Conservation (phyloP, 2,797 vertebrate species). For the Chromis chromis region DNA sequence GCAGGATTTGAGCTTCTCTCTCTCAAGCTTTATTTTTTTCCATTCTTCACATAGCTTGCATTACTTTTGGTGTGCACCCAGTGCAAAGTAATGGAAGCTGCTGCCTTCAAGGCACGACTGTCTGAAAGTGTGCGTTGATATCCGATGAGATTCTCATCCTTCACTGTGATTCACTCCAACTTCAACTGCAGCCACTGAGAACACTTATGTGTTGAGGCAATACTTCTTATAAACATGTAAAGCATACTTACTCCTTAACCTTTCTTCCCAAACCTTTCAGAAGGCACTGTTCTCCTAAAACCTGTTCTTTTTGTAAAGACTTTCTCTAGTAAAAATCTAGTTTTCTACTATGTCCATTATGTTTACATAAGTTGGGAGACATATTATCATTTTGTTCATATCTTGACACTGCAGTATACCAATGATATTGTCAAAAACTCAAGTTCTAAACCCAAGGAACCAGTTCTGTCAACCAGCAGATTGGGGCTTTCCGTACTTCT, state of each 20-base stretch:
- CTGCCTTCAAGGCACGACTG: not conserved
- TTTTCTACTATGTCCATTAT: no score
- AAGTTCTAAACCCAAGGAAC: no score
- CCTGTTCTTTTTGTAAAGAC: not conserved
- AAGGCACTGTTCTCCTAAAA: not conserved
- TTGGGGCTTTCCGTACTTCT: no score
- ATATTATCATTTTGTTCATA: no score
- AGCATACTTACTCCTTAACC: not conserved
- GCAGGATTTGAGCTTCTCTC: not conserved
- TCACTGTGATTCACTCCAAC: conserved; percentile 1
- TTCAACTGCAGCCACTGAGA: not conserved
- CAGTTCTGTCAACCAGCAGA: no score
- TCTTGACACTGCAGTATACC: no score
- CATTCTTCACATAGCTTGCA: conserved; percentile 1
- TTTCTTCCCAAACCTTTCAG: not conserved
- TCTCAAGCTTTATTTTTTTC: not conserved
- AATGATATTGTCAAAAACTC: no score
- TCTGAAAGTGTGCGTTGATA: not conserved
- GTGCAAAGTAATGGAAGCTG: conserved; percentile 4
- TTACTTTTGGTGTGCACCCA: not conserved
- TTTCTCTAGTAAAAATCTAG: no score
- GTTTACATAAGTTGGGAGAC: no score
- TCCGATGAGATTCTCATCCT: not conserved
- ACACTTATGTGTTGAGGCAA: not conserved
- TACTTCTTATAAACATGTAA: not conserved